phyloP scores from a whole-genome alignment of 2,113 vertebrate species.

The Antennarius striatus region DNA sequence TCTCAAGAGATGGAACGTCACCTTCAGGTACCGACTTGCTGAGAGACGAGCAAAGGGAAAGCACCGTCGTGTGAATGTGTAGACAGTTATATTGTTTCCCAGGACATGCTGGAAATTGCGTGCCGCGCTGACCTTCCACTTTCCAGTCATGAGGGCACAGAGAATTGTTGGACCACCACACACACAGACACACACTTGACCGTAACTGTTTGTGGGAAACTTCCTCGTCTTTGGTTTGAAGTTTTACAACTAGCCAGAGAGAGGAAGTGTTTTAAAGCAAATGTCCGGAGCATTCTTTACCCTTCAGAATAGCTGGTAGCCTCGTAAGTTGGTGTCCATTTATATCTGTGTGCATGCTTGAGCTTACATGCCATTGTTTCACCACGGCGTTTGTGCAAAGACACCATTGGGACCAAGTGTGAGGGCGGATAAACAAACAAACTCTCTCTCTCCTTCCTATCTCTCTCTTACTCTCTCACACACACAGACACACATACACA shows the following conservation, averaged over 20 bases:
- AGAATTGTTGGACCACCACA: neutral
- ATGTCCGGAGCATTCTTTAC: conserved; percentile 63
- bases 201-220: conserved; percentile 66
- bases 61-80: neutral
- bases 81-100: neutral
- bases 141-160: conserved; percentile 23
- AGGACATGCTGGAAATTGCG: neutral
- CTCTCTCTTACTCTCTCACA: conserved; percentile 1
- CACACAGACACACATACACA: conserved; percentile 8
- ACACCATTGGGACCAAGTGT: conserved; percentile 67
- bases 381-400: conserved; percentile 57
- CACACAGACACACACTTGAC: conserved; percentile 2
- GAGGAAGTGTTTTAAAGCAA: conserved; percentile 68
- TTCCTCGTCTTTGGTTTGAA: conserved; percentile 57
- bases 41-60: neutral
- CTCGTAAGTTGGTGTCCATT: conserved; percentile 21
- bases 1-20: conserved; percentile 92
- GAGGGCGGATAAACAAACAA: conserved; percentile 66
- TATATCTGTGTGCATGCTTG: conserved; percentile 25
- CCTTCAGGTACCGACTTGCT: conserved; percentile 85
- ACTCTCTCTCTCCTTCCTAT: conserved; percentile 38
- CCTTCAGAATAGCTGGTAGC: conserved; percentile 55
- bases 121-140: conserved; percentile 31
- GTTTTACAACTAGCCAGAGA: conserved; percentile 69
- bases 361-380: conserved; percentile 69